Evolutionary conservation across 92 coral and sea anemone species (phyloP).

Genomic region (Montipora capitata): DNA sequence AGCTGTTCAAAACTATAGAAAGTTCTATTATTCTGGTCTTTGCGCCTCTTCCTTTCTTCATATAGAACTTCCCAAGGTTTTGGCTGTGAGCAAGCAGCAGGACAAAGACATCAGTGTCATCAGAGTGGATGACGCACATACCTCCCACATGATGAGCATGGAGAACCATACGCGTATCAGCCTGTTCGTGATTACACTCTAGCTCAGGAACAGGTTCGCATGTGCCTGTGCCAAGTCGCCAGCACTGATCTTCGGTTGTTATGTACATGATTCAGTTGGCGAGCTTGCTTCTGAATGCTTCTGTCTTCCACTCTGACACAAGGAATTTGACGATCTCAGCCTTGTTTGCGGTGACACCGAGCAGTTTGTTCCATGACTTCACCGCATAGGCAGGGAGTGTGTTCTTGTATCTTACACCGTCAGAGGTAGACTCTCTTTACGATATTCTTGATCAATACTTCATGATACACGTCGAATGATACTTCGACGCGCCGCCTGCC

Average conservation of each 20-base stretch:
- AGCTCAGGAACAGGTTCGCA: slow-evolving; percentile 62
- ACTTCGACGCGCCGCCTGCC: slow-evolving; percentile 45
- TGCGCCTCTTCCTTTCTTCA: slow-evolving; percentile 54
- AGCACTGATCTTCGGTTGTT: slow-evolving; percentile 62
- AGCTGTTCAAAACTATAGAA: slow-evolving; percentile 20
- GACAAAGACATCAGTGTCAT: slow-evolving; percentile 57
- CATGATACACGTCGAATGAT: slow-evolving; percentile 58
- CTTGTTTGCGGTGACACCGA: slow-evolving; percentile 78
- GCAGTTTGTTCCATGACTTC: slow-evolving; percentile 68
- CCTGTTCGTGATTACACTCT: slow-evolving; percentile 74
- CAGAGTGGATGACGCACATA: slow-evolving; percentile 54
- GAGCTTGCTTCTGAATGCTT: slow-evolving; percentile 61
- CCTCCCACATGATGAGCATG: slow-evolving; percentile 76
- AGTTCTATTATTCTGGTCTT: slow-evolving; percentile 42
- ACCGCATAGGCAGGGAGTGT: slow-evolving; percentile 58
- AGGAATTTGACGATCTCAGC: slow-evolving; percentile 69
- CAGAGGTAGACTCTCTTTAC: slow-evolving; percentile 40
- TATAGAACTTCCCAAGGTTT: slow-evolving; percentile 53
- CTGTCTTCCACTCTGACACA: slow-evolving; percentile 66
- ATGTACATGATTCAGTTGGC: slow-evolving; percentile 57
- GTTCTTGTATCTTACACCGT: slow-evolving; percentile 40
- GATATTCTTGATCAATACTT: slow-evolving; percentile 55
- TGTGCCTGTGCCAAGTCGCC: slow-evolving; percentile 32
- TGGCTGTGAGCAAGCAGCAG: slow-evolving; percentile 39
- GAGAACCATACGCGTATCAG: slow-evolving; percentile 75